phyloP scores from a whole-genome alignment of 2,888 invertebrate species.

The Sarcophaga caerulescens region DNA sequence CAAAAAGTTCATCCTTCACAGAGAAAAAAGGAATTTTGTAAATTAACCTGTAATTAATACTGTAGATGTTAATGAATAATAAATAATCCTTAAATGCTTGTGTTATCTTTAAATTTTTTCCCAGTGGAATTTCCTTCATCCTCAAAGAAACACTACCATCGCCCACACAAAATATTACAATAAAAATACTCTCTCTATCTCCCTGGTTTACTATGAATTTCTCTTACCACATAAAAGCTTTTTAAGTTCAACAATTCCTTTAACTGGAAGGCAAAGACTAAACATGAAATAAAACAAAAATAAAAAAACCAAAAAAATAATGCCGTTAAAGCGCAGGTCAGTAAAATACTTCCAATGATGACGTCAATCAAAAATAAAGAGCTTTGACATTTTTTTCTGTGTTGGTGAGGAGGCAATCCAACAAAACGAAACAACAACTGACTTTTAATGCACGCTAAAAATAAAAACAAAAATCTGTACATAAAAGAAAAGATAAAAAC shows the following conservation, averaged over 20 bases:
- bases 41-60: too few species aligned
- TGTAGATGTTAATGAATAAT: background rate
- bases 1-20: too few species aligned
- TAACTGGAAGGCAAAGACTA: slow-evolving; percentile 39
- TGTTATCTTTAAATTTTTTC: background rate
- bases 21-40: too few species aligned
- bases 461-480: slow-evolving; percentile 34
- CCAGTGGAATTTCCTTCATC: slow-evolving; percentile 10
- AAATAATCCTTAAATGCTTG: background rate
- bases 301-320: slow-evolving; percentile 21
- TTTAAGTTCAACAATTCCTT: slow-evolving; percentile 10
- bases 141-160: background rate
- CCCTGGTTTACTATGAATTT: slow-evolving; percentile 21
- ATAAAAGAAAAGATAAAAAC: slow-evolving; percentile 22
- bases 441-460: slow-evolving; percentile 28
- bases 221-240: slow-evolving; percentile 44
- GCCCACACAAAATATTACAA: slow-evolving; percentile 6
- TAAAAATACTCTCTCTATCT: slow-evolving; percentile 4
- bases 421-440: slow-evolving; percentile 66
- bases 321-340: slow-evolving; percentile 66
- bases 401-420: slow-evolving; percentile 16
- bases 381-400: slow-evolving; percentile 71
- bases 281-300: background rate
- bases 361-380: slow-evolving; percentile 77
- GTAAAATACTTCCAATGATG: slow-evolving; percentile 76